Conservation (phyloP, 2,888 invertebrate species). For the Heliconius ismenius region DNA sequence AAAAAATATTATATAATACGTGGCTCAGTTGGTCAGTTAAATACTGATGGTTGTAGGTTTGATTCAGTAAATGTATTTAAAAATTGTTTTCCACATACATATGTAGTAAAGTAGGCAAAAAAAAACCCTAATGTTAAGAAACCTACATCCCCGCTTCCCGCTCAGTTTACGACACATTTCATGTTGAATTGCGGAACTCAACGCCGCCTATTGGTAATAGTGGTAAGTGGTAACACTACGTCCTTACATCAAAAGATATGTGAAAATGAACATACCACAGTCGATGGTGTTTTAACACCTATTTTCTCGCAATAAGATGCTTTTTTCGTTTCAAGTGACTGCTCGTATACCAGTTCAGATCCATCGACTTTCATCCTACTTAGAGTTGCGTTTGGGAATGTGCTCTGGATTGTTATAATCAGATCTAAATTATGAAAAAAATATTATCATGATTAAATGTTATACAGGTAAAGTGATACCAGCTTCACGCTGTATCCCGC, state of each 20-base stretch:
- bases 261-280: conserved; percentile 8
- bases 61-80: too few relatives aligned
- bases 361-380: neutral
- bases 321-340: conserved; percentile 12
- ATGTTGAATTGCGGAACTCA: too few relatives aligned
- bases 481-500: too few relatives aligned
- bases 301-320: conserved; percentile 20
- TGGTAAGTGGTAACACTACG: neutral
- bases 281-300: conserved; percentile 2
- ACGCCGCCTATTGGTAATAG: too few relatives aligned
- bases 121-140: neutral
- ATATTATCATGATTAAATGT: neutral
- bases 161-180: too few relatives aligned
- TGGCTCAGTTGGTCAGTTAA: too few relatives aligned
- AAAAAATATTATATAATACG: conserved; percentile 6
- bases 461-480: neutral
- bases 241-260: neutral
- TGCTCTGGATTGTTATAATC: conserved; percentile 47
- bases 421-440: conserved; percentile 48
- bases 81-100: too few relatives aligned
- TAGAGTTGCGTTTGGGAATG: conserved; percentile 48
- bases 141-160: neutral
- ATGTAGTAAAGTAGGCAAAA: too few relatives aligned
- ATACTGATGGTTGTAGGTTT: too few relatives aligned
- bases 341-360: neutral